Evolutionary conservation across 2,888 invertebrate genomes (phyloP), one percentile per base, ranked within the genome.

Genomic region (Drosophila tripunctata): DNA sequence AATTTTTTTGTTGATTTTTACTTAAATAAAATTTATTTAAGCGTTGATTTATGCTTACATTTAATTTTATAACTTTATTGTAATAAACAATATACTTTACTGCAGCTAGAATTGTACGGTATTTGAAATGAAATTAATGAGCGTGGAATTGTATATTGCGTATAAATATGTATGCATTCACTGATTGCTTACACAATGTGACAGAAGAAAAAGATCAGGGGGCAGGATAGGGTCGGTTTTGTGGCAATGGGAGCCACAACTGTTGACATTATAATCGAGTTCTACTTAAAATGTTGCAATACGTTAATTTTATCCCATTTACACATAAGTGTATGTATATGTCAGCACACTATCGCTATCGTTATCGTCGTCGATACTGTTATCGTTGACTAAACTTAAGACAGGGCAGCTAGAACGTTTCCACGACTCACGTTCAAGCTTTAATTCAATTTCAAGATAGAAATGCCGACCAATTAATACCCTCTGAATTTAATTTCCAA

Each of bases 231-330:
- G 6, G n/a, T 10, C 17, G 21, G n/a, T 21, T 6, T 21, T 44
- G 36, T 15, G 36, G 33, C 33, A 24, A 36, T 50, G 36, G 24
- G 41, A 60, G 48, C 56, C 70, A 60, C 71, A 78, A 70, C 56
- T 65, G 79, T 87, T 85, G 86, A 79, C 88, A 82, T 66, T 60
- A 64, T 79, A 79, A 87, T 87, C 79, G 83, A 81, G 66, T 87
- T 82, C 67, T 67, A 82, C 76, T 80, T 85, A 64, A 81, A 79
- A 44, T 54, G 27, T 40, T 44, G 43, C 64, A 62, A 72, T 52
- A 76, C 78, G 88, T 87, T 85, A 79, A 78, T 87, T 85, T 70
- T 62, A 69, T 64, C 58, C 7, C 60, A 31, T 21, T 45, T 17
- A 24, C 19, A 35, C 12, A 27, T 15, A 17, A 92, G 4, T 7